Conservation (phyloP, 2,888 invertebrate genomes). For the Hoplodrina ambigua region DNA sequence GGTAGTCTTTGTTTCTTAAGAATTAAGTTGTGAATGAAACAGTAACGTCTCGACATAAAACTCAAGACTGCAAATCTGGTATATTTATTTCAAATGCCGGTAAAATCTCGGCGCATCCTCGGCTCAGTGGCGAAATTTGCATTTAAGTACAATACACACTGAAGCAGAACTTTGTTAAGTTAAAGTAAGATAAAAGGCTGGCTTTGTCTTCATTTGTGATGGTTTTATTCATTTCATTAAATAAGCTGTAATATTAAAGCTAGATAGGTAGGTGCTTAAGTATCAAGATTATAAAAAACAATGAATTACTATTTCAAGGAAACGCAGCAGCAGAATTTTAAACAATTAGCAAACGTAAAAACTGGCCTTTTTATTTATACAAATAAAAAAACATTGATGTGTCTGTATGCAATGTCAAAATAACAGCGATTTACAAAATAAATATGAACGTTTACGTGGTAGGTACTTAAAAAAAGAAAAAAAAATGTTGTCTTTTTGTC, state of each 20-base stretch:
- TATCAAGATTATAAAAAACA: background rate
- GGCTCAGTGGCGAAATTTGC: slow-evolving; percentile 79
- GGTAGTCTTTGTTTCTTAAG: slow-evolving; percentile 61
- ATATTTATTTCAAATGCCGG: slow-evolving; percentile 84
- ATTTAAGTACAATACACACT: slow-evolving; percentile 77
- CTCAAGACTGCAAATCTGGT: slow-evolving; percentile 81
- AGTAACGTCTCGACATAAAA: slow-evolving; percentile 76
- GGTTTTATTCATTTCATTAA: slow-evolving; percentile 44
- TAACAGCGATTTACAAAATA: too few species aligned
- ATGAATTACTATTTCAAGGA: background rate
- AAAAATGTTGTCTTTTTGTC: too few species aligned
- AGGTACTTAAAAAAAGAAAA: too few species aligned
- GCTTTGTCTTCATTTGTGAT: slow-evolving; percentile 55
- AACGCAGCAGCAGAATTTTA: background rate
- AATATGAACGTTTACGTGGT: too few species aligned
- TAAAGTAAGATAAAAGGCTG: slow-evolving; percentile 52
- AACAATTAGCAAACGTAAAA: background rate
- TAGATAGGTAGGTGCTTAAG: background rate
- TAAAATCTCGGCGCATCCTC: slow-evolving; percentile 82
- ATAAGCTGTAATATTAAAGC: background rate
- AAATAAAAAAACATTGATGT: too few species aligned
- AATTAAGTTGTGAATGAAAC: slow-evolving; percentile 74
- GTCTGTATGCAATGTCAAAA: too few species aligned
- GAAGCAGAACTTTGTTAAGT: slow-evolving; percentile 57
- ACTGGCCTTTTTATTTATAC: background rate